A percentile compares a stretch with the other conserved stretches of the same genome.
Evolutionary conservation across 1,140 invertebrate species (phyloP).

Genomic region (Meteorus sp.): DNA sequence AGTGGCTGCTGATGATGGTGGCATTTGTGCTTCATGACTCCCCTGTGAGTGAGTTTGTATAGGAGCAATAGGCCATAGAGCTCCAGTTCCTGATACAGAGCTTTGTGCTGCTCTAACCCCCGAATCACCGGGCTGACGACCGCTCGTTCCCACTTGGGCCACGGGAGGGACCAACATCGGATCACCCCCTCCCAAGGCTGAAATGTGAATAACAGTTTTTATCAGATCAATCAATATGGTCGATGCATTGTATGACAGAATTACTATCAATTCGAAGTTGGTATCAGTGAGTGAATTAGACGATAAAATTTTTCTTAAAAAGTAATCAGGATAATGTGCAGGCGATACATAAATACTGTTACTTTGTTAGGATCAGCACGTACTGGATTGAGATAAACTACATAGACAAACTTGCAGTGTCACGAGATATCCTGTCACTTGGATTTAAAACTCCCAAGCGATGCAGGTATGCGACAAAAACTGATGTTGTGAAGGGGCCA

Average conservation of each 20-base stretch:
- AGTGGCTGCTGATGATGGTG: slow-evolving; percentile 56
- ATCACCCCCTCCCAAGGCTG: slow-evolving; percentile 58
- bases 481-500: no score
- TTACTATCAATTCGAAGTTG: not conserved
- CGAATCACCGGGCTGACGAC: slow-evolving; percentile 49
- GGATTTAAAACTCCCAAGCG: no score
- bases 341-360: no score
- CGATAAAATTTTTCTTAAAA: no score
- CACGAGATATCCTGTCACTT: no score
- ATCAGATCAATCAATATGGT: not conserved
- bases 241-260: not conserved
- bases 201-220: slow-evolving; percentile 26
- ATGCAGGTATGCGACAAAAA: no score
- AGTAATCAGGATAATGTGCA: no score
- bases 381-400: no score
- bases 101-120: slow-evolving; percentile 44
- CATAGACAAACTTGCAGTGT: no score
- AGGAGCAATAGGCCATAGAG: slow-evolving; percentile 61
- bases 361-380: no score
- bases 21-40: slow-evolving; percentile 48
- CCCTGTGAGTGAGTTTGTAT: slow-evolving; percentile 49
- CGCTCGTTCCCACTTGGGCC: slow-evolving; percentile 48
- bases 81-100: slow-evolving; percentile 42
- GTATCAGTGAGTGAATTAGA: no score
- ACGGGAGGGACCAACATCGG: slow-evolving; percentile 59